phyloP scores from a whole-genome alignment of 2,797 vertebrate species.

The Muscicapa comitata region DNA sequence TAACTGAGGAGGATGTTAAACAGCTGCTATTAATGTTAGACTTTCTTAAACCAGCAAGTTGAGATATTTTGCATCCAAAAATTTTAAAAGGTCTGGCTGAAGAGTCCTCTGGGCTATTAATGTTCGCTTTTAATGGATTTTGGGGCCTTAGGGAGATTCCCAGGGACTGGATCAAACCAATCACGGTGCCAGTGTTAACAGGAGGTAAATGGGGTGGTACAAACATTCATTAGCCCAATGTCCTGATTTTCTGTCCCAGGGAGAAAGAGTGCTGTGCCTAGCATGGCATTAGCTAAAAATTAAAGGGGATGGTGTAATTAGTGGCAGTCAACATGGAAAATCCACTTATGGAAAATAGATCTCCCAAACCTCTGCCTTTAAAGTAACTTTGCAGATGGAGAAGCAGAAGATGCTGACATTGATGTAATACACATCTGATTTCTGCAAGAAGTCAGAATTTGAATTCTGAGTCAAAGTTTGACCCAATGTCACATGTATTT shows the following conservation, averaged over 20 bases:
- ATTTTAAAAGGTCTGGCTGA: constrained; percentile 19
- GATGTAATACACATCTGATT: constrained; percentile 28
- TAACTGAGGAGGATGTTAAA: constrained; percentile 52
- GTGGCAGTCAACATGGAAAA: constrained; percentile 40
- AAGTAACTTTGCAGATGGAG: constrained; percentile 31
- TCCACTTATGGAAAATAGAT: constrained; percentile 10
- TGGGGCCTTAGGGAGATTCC: neutral
- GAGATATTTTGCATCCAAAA: constrained; percentile 43
- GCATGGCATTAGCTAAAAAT: neutral
- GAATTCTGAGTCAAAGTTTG: neutral
- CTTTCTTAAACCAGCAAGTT: constrained; percentile 38
- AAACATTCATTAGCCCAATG: neutral
- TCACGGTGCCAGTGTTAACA: neutral
- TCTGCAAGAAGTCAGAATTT: neutral
- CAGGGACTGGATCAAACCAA: neutral
- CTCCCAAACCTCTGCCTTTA: neutral
- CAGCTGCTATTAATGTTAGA: constrained; percentile 61
- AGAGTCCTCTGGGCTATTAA: constrained; percentile 9
- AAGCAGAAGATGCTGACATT: neutral
- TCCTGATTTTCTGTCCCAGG: neutral
- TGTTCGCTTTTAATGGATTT: neutral
- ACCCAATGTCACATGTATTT: neutral
- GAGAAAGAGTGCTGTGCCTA: neutral
- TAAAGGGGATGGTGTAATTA: neutral
- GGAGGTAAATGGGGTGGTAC: neutral